phyloP scores from a whole-genome alignment of 2,113 vertebrate genomes.

The Pongo abelii region DNA sequence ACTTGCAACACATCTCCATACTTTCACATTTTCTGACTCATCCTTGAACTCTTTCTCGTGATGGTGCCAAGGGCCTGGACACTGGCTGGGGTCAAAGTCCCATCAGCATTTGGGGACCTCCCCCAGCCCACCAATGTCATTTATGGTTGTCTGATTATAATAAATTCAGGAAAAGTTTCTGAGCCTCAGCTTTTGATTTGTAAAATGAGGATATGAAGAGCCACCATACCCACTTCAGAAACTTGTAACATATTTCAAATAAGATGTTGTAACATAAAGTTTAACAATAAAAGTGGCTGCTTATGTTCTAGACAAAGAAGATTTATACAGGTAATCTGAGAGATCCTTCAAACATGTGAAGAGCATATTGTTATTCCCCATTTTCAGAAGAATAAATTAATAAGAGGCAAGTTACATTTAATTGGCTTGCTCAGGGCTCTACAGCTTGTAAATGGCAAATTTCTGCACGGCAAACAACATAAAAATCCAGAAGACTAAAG shows the following conservation, averaged over 20 bases:
- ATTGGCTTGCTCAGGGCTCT: background rate
- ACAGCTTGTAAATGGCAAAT: background rate
- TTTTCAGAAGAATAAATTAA: conserved; percentile 28
- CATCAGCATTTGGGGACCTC: too few relatives aligned
- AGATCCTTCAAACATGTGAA: background rate
- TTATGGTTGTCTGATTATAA: background rate
- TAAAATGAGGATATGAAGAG: background rate
- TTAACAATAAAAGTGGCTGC: background rate
- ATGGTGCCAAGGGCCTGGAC: too few relatives aligned
- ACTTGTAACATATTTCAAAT: background rate
- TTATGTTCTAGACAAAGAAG: background rate
- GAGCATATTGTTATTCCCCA: background rate
- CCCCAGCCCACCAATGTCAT: too few relatives aligned
- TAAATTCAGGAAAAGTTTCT: background rate
- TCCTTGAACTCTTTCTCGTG: too few relatives aligned
- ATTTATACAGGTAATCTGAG: background rate
- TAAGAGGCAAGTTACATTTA: background rate
- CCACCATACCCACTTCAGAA: background rate
- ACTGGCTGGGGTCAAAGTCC: too few relatives aligned
- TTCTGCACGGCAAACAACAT: background rate
- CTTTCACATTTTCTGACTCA: too few relatives aligned
- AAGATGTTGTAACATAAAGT: background rate
- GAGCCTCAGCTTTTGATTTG: background rate
- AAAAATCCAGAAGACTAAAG: background rate
- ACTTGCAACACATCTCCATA: too few relatives aligned